Evolutionary conservation across 2,113 vertebrate species (phyloP), one percentile per base, ranked within the genome.

Genomic region (Antechinus stuartii): DNA sequence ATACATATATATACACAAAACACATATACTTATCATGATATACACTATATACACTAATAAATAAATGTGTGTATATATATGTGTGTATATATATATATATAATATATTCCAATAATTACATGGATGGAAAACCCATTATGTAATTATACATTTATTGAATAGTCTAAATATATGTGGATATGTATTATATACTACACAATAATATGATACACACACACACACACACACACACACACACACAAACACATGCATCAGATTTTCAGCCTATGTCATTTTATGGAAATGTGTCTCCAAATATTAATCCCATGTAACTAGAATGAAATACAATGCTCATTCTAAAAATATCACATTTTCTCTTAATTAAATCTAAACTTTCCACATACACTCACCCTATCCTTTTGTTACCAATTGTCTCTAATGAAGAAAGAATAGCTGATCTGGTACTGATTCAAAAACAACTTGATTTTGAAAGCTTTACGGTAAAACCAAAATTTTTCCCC

Each of bases 401-500:
- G 23, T 95, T 68, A 26, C 90, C 52, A 91, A 16, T 9, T 90
- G 91, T 76, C 91, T 92, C 30, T 76, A 90, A 24, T 84, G 16
- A 19, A 94, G 89, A 93, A 94, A 93, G 35, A 93, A 84, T 92
- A 3, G 55, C 46, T 49, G 91, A 46, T 89, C 92, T 96, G 55
- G 53, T 23, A 91, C 89, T 94, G 92, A 93, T 94, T 92, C 49
- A 91, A 84, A 22, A 84, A 42, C 68, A 84, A 42, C 35, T 84
- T 84, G 68, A 84, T 84, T 84, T 42, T 84, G 68, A 84, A 84
- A 84, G 42, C 68, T 84, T 84, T 84, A 84, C 68, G 0, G 5
- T 89, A 92, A 46, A 26, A 23, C 6, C 46, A n/a, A 54, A 1
- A 90, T 96, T 52, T 89, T 53, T 91, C 92, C 47, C 90, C 35